phyloP scores from a whole-genome alignment of 2,113 vertebrate species.

The Balaeniceps rex region DNA sequence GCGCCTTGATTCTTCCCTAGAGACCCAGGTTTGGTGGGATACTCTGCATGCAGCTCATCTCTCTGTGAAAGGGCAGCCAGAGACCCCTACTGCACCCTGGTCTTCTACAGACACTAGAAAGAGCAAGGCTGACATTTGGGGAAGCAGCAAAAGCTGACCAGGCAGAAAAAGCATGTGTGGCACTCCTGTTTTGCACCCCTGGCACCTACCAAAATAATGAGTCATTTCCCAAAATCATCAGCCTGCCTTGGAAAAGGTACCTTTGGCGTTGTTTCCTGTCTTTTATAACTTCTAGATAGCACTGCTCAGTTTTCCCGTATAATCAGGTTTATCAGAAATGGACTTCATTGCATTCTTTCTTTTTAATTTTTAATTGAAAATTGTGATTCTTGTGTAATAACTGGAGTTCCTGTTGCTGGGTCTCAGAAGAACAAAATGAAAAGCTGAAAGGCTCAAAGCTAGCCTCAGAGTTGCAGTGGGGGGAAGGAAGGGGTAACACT shows the following conservation, averaged over 20 bases:
- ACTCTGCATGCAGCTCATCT: background rate
- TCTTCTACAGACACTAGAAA: background rate
- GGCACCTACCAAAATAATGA: background rate
- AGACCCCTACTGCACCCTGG: background rate
- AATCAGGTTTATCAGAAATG: background rate
- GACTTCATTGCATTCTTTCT: background rate
- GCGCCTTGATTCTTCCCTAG: background rate
- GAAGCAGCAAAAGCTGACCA: background rate
- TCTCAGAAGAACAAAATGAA: background rate
- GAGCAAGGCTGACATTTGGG: background rate
- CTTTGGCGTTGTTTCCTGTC: background rate
- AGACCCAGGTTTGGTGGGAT: background rate
- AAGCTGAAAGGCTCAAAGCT: background rate
- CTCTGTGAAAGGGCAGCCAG: background rate
- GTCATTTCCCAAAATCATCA: background rate
- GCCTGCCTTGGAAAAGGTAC: background rate
- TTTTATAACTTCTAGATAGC: background rate
- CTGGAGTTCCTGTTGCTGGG: background rate
- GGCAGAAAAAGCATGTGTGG: background rate
- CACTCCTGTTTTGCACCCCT: background rate
- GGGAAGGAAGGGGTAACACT: background rate
- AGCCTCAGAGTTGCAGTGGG: background rate
- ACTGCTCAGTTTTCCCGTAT: background rate
- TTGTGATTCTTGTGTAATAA: fast-evolving
- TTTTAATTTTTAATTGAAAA: background rate